Evolutionary conservation across 2,797 vertebrate genomes (phyloP), one percentile per base, ranked within the genome.

Genomic region (Scolopax rusticola): DNA sequence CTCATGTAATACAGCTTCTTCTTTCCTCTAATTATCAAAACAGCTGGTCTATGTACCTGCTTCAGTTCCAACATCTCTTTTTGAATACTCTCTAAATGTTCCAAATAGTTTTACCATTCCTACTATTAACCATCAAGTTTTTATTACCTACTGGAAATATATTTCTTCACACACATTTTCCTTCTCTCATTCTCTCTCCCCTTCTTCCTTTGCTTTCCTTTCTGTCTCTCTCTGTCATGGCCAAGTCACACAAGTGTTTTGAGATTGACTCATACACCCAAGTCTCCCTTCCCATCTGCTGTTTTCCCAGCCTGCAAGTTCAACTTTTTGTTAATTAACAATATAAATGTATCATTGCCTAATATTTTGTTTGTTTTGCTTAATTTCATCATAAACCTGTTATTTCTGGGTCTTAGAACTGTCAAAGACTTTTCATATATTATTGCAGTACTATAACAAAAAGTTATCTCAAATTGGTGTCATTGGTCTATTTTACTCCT

Each of bases 1-100:
- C n/a, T 88, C 76, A 61, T 77, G n/a, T 68, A 84, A 93, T 91
- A 86, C 8, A 88, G 30, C 23, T 85, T 82, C 81, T 92, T 87
- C 51, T 32, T 90, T 93, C 81, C n/a, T 64, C 30, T 67, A 59
- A 92, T 79, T 84, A 76, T 33, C 54, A 82, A 69, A 82, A 64
- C 68, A 89, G 25, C 18, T 81, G 36, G 3, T 85, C 60, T 57
- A 6, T 41, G 14, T 94, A 95, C 73, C 69, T 94, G 57, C 40
- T 70, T 17, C 25, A 32, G 11, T 80, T 85, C 40, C 77, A 83
- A 70, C 15, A 25, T 2, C 1, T 30, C 15, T 32, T 54, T 64
- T 64, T 57, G 3, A 87, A 78, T 69, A 47, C 4, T 87, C 24
- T 32, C 53, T 57, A 24, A 53, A 14, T 30, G 32, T 40, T 77